Base-by-base conservation (phyloP, 1,140 invertebrate genomes). In the Tribolium castaneum region DNA sequence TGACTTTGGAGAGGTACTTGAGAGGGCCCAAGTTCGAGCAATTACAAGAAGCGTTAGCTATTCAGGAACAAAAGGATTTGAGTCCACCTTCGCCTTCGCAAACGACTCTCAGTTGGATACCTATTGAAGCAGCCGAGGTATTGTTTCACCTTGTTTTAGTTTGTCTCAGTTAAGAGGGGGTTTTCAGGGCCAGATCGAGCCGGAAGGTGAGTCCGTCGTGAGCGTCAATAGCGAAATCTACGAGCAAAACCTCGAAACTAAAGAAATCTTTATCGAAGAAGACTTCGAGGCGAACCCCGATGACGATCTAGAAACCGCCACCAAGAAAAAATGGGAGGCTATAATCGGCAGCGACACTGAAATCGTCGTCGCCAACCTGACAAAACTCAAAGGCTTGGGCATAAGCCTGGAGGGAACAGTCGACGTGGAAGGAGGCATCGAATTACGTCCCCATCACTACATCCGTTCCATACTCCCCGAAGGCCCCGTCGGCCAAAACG, bases 381-480 rank as follows among this genome's bases (percentile, higher is more conserved):
- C 91, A 81, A 97, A 97, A 88, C 91, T 96, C 80, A 92, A 93
- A 82, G 96, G 96, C 66, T 88, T 98, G 73, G 96, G 97, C 3
- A 97, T 98, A 78, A 96, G 95, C 86, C 88, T 98, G 76, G 96
- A 98, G 88, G 97, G 96, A 35, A 98, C 96, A 6, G 96, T 96
- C 13, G 95, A 96, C 85, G 93, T 96, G 10, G 94, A 95, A 87
- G 92, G 93, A 78, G 95, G 94, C 34, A 89, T 92, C 73, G 93
- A 96, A 90, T 90, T 96, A 80, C 89, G 95, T 84, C 92, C 95
- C 82, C 92, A 97, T 90, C 93, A 96, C 86, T 96, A 95, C 84
- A 96, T 96, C 80, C 88, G 95, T 79, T 95, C 94, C 7, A 95
- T 97, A 72, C 88, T 97, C 59, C 92, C 93, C 13, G 94, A 97